phyloP scores from a whole-genome alignment of 2,888 invertebrate species.

The Hypercompe scribonia region DNA sequence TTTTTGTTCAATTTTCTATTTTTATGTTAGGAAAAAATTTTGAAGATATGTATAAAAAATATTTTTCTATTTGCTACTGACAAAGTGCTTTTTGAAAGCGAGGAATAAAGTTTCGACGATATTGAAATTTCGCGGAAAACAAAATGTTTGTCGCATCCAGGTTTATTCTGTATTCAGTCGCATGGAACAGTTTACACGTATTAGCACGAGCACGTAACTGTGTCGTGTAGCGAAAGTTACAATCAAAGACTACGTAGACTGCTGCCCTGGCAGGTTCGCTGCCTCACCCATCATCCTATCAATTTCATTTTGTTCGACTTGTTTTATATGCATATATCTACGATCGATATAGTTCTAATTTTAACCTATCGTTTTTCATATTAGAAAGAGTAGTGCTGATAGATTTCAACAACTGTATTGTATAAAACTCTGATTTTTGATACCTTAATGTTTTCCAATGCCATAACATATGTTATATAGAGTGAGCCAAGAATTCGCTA shows the following conservation, averaged over 20 bases:
- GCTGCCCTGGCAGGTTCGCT: slow-evolving; percentile 55
- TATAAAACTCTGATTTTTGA: too few species aligned
- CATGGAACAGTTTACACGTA: slow-evolving; percentile 41
- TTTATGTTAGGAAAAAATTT: too few species aligned
- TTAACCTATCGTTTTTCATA: neutral
- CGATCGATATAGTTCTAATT: slow-evolving; percentile 9
- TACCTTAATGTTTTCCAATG: neutral
- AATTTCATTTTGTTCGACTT: slow-evolving; percentile 47
- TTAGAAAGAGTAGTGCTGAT: neutral
- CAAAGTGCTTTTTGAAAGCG: neutral
- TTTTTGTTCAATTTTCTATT: too few species aligned
- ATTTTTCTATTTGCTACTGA: neutral
- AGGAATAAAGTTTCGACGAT: neutral
- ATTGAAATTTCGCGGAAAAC: neutral
- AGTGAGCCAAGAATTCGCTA: too few species aligned
- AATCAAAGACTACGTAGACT: slow-evolving; percentile 63
- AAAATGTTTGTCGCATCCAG: slow-evolving; percentile 30
- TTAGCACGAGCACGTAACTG: slow-evolving; percentile 44
- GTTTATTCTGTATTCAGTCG: neutral
- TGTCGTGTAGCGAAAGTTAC: slow-evolving; percentile 53
- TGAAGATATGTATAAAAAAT: too few species aligned
- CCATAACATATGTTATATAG: too few species aligned
- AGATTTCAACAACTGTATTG: neutral
- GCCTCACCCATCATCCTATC: slow-evolving; percentile 62
- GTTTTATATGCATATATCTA: slow-evolving; percentile 13